Evolutionary conservation across 2,113 vertebrate genomes (phyloP).

Genomic region (Callithrix jacchus): DNA sequence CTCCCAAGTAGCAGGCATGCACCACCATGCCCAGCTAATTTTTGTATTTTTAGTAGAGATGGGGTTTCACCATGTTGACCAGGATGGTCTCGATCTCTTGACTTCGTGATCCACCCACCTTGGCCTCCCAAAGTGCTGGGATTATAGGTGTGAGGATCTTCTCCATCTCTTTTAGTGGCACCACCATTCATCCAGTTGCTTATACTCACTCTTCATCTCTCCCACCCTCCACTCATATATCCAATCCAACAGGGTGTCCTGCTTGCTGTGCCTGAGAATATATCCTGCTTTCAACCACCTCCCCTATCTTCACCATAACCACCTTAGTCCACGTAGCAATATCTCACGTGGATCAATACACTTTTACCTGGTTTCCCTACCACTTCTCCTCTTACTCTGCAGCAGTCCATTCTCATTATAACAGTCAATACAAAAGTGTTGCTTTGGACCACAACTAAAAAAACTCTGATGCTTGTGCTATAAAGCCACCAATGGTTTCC

Average conservation of each 20-base stretch:
- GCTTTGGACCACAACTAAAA: neutral
- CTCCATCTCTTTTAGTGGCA: neutral
- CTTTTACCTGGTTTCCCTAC: neutral
- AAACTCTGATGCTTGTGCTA: neutral
- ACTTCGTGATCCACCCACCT: too few species aligned
- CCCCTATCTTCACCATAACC: neutral
- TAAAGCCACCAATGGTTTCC: neutral
- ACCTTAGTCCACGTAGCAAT: neutral
- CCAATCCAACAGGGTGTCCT: neutral
- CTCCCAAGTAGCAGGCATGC: too few species aligned
- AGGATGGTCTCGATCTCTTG: too few species aligned
- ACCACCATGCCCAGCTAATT: too few species aligned
- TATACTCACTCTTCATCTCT: neutral
- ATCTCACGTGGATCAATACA: neutral
- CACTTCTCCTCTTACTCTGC: neutral
- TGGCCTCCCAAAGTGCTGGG: too few species aligned
- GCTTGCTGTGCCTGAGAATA: neutral
- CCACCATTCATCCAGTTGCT: neutral
- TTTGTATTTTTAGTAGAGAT: too few species aligned
- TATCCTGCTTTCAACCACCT: neutral
- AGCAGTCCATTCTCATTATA: neutral
- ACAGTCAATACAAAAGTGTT: neutral
- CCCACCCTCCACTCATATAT: neutral
- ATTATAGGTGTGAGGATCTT: neutral
- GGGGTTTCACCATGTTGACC: too few species aligned